phyloP scores from a whole-genome alignment of 2,797 vertebrate species.

The Lacerta agilis region DNA sequence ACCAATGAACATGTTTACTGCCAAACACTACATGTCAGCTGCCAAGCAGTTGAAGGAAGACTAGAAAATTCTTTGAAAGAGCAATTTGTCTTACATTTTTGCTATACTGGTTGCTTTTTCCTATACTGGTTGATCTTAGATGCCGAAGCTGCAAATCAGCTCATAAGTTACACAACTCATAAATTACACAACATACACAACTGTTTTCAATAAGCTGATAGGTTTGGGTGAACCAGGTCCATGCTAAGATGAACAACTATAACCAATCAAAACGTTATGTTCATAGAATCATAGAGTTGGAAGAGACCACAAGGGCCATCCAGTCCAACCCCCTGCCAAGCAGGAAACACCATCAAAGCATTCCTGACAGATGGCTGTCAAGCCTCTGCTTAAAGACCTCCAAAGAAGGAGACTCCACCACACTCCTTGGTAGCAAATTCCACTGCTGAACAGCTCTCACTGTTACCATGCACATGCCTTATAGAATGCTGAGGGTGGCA shows the following conservation, averaged over 20 bases:
- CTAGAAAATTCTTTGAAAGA: fast-evolving
- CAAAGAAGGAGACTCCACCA: too few relatives aligned
- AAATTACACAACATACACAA: background rate
- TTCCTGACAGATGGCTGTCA: too few relatives aligned
- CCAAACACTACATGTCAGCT: background rate
- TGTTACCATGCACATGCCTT: conserved; percentile 3
- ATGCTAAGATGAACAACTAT: background rate
- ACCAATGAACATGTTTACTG: background rate
- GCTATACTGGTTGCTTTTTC: conserved; percentile 3
- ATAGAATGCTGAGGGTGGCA: conserved; percentile 41
- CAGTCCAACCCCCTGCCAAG: too few relatives aligned
- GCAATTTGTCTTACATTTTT: background rate
- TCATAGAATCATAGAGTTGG: too few relatives aligned
- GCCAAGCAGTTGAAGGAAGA: conserved; percentile 35
- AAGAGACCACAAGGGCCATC: too few relatives aligned
- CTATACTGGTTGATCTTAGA: background rate
- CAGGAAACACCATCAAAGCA: too few relatives aligned
- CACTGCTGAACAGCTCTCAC: too few relatives aligned
- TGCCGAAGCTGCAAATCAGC: conserved; percentile 24
- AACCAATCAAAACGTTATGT: too few relatives aligned
- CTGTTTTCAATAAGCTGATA: conserved; percentile 53
- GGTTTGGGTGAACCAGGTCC: background rate
- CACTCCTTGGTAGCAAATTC: too few relatives aligned
- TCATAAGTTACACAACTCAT: background rate
- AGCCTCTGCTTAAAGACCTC: too few relatives aligned